These are phyloP conservation scores for Urocyon cinereoargenteus DNA, from an alignment of 2,797 vertebrate genomes.

Conservation along the genomic window DNA sequence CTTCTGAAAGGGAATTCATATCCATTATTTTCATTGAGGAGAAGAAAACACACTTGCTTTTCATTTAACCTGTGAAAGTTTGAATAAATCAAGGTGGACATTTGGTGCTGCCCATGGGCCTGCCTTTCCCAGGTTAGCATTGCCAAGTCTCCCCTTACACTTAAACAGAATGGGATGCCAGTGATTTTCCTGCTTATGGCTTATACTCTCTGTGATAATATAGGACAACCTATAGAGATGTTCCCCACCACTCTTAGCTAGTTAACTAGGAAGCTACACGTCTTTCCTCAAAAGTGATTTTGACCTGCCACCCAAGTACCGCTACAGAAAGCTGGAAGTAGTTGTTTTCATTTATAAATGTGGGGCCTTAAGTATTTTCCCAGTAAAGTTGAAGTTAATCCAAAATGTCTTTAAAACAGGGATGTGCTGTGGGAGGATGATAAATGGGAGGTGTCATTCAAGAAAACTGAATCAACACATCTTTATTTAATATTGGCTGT, in stretches of 20 bases:
- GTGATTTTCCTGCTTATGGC: neutral
- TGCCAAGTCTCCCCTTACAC: neutral
- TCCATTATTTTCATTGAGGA: conserved; percentile 7
- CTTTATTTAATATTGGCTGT: neutral
- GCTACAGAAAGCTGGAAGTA: neutral
- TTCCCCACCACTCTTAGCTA: neutral
- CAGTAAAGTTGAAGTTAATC: conserved; percentile 2
- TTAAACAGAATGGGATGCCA: neutral
- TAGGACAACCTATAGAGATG: neutral
- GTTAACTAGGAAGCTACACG: neutral
- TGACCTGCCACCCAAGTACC: neutral
- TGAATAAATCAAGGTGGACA: conserved; percentile 16
- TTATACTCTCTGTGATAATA: neutral
- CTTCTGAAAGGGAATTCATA: conserved; percentile 29
- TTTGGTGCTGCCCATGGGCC: neutral
- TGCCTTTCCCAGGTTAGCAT: neutral
- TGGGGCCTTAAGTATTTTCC: conserved; percentile 17
- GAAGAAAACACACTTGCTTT: conserved; percentile 24
- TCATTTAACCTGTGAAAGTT: conserved; percentile 6
- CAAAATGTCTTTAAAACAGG: neutral
- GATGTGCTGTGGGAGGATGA: neutral
- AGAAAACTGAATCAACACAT: conserved; percentile 10
- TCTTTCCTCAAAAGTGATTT: neutral
- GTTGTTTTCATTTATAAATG: conserved; percentile 22
- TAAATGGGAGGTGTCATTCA: neutral